Evolutionary conservation across 2,113 vertebrate species (phyloP).

Genomic region (Sakesphorus luctuosus): DNA sequence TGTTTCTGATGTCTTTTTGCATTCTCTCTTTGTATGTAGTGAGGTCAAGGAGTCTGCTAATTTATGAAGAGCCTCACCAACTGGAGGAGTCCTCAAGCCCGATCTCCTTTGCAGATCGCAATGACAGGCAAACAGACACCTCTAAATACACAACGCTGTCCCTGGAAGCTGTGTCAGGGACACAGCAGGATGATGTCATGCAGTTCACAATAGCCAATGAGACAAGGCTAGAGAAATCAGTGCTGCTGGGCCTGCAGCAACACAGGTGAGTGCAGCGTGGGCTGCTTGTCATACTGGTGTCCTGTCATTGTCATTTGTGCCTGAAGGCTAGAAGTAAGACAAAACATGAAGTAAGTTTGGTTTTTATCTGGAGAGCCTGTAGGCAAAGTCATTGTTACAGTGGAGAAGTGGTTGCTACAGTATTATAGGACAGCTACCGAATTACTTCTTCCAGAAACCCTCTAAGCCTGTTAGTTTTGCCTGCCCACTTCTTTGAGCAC

Average conservation of each 20-base stretch:
- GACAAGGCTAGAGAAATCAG: slow-evolving; percentile 80
- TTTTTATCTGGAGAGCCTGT: not conserved
- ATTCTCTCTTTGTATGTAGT: slow-evolving; percentile 74
- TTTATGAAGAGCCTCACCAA: slow-evolving; percentile 82
- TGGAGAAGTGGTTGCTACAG: not conserved
- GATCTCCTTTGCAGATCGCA: slow-evolving; percentile 82
- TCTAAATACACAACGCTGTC: slow-evolving; percentile 78
- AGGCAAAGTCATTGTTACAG: not conserved
- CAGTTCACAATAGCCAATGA: slow-evolving; percentile 84
- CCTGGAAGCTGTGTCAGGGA: slow-evolving; percentile 66
- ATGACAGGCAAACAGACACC: slow-evolving; percentile 76
- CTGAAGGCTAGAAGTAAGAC: not conserved
- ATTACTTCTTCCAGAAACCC: not conserved
- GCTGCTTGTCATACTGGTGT: rapidly evolving
- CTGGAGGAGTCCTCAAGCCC: slow-evolving; percentile 82
- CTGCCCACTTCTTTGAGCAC: not conserved
- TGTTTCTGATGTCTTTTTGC: not conserved
- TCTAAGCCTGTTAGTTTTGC: not conserved
- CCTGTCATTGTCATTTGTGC: not conserved
- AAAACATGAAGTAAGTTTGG: not conserved
- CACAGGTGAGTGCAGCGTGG: slow-evolving; percentile 72
- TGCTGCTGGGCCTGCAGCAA: slow-evolving; percentile 85
- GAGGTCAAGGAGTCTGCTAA: slow-evolving; percentile 91
- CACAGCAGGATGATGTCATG: slow-evolving; percentile 64
- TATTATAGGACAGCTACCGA: not conserved